Evolutionary conservation across 2,888 invertebrate genomes (phyloP), one percentile per base, ranked within the genome.

Genomic region (Ptilodon capucinus): DNA sequence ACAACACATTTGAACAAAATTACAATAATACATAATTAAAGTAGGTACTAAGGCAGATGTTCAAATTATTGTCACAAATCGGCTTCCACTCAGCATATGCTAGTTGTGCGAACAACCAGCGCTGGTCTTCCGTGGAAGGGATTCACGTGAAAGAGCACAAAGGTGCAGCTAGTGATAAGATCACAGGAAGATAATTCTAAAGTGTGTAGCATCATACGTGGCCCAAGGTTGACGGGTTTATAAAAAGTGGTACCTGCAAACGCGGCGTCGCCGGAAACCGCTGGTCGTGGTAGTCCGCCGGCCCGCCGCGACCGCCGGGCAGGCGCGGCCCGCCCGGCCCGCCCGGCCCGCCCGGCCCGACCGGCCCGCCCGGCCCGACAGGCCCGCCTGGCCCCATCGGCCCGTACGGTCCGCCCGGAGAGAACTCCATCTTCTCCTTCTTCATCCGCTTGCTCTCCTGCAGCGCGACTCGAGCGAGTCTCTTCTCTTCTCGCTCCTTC

Each of bases 401-500:
- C 46, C 65, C 51, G 58, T 76, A 66, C 13, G 68, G 71, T 49
- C 77, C 60, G 61, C 68, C 57, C 67, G 59, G 57, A 44, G 60
- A 57, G 46, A 55, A 68, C 48, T 74, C 78, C 5, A 74, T 68
- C 49, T 81, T 84, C 62, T 86, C 90, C 54, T 84, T 83, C 64
- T 87, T 88, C 19, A 87, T 51, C 32, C 87, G 70, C 54, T 85
- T 87, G 54, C 75, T 88, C 64, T 91, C 91, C 55, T 90, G 88
- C 59, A 85, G 52, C 1, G 91, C 91, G 4, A 87, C 53, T 2
- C 83, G 76, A 0, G 91, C 91, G 1, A 81, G 65, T 17, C 78
- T 73, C 66, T 91, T 91, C 68, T 91, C 91, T 54, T 91, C 91
- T 5, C 91, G 63, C 54, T 91, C 90, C 59, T 86, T 87, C n/a